Evolutionary conservation across 2,797 vertebrate species (phyloP).

Genomic region (Melanotaenia pygmaea): DNA sequence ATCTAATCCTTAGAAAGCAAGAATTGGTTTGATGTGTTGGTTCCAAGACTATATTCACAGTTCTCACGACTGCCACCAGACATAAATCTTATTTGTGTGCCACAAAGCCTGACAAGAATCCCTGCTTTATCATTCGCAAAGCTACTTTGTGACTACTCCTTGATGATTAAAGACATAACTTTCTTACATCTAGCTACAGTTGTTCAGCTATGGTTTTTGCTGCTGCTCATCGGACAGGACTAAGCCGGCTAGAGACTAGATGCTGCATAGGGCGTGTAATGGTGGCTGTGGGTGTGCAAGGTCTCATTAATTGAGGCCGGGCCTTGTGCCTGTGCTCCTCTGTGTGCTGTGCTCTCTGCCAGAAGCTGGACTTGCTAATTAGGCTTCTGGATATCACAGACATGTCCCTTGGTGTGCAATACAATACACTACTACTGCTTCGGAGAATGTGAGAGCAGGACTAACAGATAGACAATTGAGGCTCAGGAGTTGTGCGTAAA

Average conservation of each 20-base stretch:
- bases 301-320: slow-evolving; percentile 83
- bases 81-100: slow-evolving; percentile 64
- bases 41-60: slow-evolving; percentile 38
- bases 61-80: slow-evolving; percentile 37
- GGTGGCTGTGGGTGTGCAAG: slow-evolving; percentile 75
- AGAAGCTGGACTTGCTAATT: slow-evolving; percentile 84
- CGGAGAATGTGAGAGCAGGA: slow-evolving; percentile 39
- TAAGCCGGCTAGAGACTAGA: slow-evolving; percentile 60
- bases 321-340: slow-evolving; percentile 74
- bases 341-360: slow-evolving; percentile 73
- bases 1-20: slow-evolving; percentile 44
- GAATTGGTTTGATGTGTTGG: slow-evolving; percentile 45
- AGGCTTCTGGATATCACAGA: slow-evolving; percentile 82
- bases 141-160: slow-evolving; percentile 36
- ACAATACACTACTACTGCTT: slow-evolving; percentile 67
- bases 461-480: slow-evolving; percentile 23
- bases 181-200: slow-evolving; percentile 55
- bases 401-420: slow-evolving; percentile 72
- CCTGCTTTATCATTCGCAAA: slow-evolving; percentile 50
- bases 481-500: slow-evolving; percentile 29
- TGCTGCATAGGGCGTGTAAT: slow-evolving; percentile 73
- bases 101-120: slow-evolving; percentile 47
- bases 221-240: slow-evolving; percentile 46
- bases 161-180: slow-evolving; percentile 63
- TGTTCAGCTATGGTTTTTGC: slow-evolving; percentile 50